phyloP scores from a whole-genome alignment of 2,797 vertebrate species.

The Mormyrops boulengeri region DNA sequence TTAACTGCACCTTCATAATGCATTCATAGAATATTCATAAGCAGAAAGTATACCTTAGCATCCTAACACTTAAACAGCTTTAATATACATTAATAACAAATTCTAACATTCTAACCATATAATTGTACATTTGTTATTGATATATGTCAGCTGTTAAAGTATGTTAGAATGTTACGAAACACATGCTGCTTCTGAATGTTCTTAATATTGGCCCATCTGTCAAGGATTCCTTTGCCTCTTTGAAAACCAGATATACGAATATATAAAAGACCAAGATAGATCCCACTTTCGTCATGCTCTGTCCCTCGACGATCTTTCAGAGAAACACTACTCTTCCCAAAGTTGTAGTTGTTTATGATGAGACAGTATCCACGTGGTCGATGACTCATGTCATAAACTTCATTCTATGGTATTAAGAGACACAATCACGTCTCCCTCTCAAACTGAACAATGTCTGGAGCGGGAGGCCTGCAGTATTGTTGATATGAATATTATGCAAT shows the following conservation, averaged over 20 bases:
- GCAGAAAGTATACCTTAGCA: neutral
- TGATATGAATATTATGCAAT: neutral
- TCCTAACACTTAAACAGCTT: neutral
- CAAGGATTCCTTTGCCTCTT: neutral
- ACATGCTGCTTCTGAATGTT: neutral
- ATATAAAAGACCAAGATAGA: neutral
- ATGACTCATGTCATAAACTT: conserved; percentile 54
- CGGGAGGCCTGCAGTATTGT: neutral
- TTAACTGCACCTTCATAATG: neutral
- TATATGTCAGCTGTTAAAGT: neutral
- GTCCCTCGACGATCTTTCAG: conserved; percentile 57
- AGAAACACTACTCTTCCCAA: conserved; percentile 37
- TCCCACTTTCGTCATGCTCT: conserved; percentile 64
- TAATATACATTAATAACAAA: neutral
- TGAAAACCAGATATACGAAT: neutral
- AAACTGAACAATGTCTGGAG: neutral
- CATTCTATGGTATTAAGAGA: conserved; percentile 30
- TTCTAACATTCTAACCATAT: neutral
- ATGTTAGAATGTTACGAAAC: neutral
- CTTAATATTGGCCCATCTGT: neutral
- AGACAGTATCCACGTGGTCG: conserved; percentile 69
- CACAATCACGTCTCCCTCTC: neutral
- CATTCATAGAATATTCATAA: neutral
- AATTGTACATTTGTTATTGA: neutral
- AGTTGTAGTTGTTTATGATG: conserved; percentile 77